These are phyloP conservation scores for Onychomys leucogaster DNA, from an alignment of 2,797 vertebrate species.

Conservation along the genomic window DNA sequence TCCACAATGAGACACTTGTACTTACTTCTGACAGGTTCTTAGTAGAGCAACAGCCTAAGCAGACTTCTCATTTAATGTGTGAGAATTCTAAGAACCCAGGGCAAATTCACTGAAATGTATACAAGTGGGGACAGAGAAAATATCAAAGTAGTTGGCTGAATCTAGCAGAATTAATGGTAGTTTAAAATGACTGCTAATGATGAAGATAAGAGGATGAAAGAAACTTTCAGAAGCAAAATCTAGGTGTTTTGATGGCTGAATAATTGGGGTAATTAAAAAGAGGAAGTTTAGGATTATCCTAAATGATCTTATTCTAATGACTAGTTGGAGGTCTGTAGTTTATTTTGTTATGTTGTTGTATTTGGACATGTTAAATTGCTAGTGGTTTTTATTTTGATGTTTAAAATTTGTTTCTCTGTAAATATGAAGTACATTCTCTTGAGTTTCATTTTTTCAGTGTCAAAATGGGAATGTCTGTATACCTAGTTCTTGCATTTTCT, in stretches of 20 bases:
- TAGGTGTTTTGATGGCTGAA: not conserved
- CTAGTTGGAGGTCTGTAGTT: not conserved
- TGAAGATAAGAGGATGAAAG: not conserved
- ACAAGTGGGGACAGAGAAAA: not conserved
- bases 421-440: not conserved
- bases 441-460: not conserved
- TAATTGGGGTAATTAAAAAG: not conserved
- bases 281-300: not conserved
- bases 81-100: slow-evolving; percentile 26
- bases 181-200: not conserved
- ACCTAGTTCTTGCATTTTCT: not conserved
- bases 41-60: not conserved
- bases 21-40: not conserved
- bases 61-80: not conserved
- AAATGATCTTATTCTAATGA: not conserved
- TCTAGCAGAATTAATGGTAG: not conserved
- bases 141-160: not conserved
- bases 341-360: not conserved
- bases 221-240: slow-evolving; percentile 23
- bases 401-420: not conserved
- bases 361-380: not conserved
- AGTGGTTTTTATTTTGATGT: not conserved
- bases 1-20: slow-evolving; percentile 1
- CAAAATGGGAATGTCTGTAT: not conserved
- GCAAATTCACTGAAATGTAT: not conserved